phyloP scores from a whole-genome alignment of 1,140 invertebrate genomes.

The Pentalonia nigronervosa region DNA sequence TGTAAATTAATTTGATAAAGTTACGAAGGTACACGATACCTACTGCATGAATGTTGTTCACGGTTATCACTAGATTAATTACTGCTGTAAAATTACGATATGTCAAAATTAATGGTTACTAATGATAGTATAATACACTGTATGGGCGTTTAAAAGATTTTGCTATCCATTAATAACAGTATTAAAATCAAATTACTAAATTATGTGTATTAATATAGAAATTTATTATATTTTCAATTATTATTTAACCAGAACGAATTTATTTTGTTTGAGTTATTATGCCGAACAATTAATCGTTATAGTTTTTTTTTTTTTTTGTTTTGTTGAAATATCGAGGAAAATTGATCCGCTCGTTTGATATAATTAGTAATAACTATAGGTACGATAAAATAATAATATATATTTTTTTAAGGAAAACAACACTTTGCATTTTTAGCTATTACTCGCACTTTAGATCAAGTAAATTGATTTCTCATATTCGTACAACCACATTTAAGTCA shows the following conservation, averaged over 20 bases:
- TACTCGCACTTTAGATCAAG: neutral
- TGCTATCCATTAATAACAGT: neutral
- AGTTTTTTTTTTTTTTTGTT: neutral
- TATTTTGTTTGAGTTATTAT: neutral
- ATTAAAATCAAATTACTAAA: slow-evolving; percentile 32
- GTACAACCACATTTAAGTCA: neutral
- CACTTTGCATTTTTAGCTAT: neutral
- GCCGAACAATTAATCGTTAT: neutral
- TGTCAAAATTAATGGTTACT: slow-evolving; percentile 41
- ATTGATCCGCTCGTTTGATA: neutral
- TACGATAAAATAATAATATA: neutral
- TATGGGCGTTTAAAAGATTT: slow-evolving; percentile 1
- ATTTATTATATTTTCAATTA: neutral
- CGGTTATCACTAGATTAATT: neutral
- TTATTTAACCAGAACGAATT: neutral
- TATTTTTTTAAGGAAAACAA: neutral
- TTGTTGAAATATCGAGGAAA: neutral
- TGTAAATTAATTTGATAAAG: neutral
- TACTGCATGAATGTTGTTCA: neutral
- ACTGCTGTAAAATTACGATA: neutral
- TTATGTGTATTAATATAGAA: neutral
- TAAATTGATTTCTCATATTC: neutral
- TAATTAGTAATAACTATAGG: neutral
- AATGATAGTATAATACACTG: slow-evolving; percentile 17
- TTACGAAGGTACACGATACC: neutral